Percentiles rank a stretch among this genome's conserved stretches.
These are phyloP conservation scores for Diloba caeruleocephala DNA, from an alignment of 2,888 invertebrate genomes.

Conservation along the genomic window DNA sequence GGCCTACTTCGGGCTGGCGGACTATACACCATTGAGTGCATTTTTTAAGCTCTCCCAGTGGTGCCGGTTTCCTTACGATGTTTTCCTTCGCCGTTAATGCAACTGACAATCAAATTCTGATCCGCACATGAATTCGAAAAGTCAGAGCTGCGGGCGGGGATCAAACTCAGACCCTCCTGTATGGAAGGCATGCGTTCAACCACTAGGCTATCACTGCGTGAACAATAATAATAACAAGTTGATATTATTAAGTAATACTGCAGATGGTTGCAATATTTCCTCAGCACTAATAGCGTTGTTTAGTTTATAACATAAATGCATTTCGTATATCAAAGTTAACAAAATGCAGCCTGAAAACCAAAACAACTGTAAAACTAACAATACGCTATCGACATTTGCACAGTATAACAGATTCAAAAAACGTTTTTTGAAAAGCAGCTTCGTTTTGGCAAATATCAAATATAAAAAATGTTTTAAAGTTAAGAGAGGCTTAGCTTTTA, in stretches of 20 bases:
- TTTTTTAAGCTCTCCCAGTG: no score
- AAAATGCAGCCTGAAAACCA: constrained; percentile 11
- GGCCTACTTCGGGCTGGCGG: no score
- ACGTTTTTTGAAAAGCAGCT: constrained; percentile 25
- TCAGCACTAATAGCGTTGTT: constrained; percentile 8
- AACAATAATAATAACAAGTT: no score
- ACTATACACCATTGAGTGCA: no score
- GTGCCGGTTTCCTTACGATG: no score
- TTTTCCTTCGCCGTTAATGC: no score
- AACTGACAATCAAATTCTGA: no score
- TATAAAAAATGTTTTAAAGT: constrained; percentile 26
- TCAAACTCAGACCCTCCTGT: no score
- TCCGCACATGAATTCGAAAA: no score
- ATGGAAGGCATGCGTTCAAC: no score
- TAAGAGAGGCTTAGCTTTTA: constrained; percentile 21
- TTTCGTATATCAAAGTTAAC: constrained; percentile 24
- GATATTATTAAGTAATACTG: neutral
- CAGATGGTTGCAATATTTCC: constrained; percentile 16
- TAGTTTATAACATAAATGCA: constrained; percentile 19
- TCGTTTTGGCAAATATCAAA: constrained; percentile 11
- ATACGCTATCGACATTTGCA: constrained; percentile 38
- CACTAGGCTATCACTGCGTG: no score
- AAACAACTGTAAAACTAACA: constrained; percentile 28
- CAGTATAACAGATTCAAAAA: constrained; percentile 28
- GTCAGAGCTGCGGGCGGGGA: no score